A percentile compares a stretch with the other conserved stretches of the same genome.
phyloP scores from a whole-genome alignment of 2,113 vertebrate genomes.

The Nycticorax nycticorax region DNA sequence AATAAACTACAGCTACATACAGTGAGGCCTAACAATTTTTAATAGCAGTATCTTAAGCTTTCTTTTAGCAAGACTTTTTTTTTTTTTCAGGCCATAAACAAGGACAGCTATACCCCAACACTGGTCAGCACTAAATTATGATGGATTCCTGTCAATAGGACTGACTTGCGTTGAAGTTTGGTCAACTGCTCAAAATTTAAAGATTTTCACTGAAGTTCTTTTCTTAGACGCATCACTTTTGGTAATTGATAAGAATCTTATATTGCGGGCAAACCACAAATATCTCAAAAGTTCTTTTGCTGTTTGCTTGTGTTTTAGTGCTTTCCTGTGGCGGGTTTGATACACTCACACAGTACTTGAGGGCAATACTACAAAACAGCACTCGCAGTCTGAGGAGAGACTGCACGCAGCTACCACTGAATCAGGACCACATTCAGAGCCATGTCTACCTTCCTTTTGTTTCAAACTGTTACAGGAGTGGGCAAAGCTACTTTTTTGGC shows the following conservation, averaged over 20 bases:
- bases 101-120: neutral
- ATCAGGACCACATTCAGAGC: neutral
- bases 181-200: neutral
- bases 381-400: neutral
- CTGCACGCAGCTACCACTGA: neutral
- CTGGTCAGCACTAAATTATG: neutral
- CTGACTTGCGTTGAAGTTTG: neutral
- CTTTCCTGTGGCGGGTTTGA: neutral
- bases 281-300: neutral
- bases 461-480: neutral
- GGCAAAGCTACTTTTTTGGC: neutral
- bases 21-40: neutral
- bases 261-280: neutral
- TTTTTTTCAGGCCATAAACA: neutral
- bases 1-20: neutral
- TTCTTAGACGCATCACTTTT: neutral
- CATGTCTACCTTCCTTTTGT: neutral
- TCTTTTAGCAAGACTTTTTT: neutral
- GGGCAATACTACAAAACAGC: neutral
- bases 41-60: neutral
- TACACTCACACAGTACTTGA: neutral
- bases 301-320: neutral
- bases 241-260: neutral
- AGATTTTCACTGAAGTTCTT: neutral
- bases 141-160: neutral